phyloP scores from a whole-genome alignment of 1,140 invertebrate genomes.

The Leptinotarsa texana region DNA sequence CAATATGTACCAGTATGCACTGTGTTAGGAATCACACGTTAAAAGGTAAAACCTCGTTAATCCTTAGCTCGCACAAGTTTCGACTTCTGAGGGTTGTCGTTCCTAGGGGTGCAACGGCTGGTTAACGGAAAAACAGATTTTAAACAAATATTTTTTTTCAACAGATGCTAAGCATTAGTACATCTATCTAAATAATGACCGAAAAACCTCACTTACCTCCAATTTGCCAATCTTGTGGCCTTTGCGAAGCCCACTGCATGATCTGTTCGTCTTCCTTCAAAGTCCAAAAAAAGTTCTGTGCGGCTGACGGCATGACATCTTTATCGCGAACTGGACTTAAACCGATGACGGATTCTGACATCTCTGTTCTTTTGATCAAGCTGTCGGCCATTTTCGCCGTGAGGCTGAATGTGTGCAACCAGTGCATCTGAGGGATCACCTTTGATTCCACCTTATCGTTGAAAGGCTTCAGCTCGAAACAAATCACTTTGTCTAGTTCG shows the following conservation, averaged over 20 bases:
- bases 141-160: too few relatives aligned
- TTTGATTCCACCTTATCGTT: slow-evolving; percentile 51
- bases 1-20: too few relatives aligned
- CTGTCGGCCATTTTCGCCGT: slow-evolving; percentile 62
- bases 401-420: slow-evolving; percentile 63
- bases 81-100: too few relatives aligned
- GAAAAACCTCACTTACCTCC: slow-evolving; percentile 61
- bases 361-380: slow-evolving; percentile 58
- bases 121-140: too few relatives aligned
- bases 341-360: slow-evolving; percentile 58
- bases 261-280: slow-evolving; percentile 66
- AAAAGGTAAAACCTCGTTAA: too few relatives aligned
- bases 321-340: slow-evolving; percentile 37
- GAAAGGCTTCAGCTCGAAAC: slow-evolving; percentile 57
- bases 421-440: slow-evolving; percentile 62
- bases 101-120: too few relatives aligned
- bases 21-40: too few relatives aligned
- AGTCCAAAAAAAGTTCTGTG: slow-evolving; percentile 61
- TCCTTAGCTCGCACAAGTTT: too few relatives aligned
- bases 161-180: too few relatives aligned
- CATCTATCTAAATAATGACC: too few relatives aligned
- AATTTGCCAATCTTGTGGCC: slow-evolving; percentile 70
- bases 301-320: slow-evolving; percentile 51
- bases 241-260: slow-evolving; percentile 66
- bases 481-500: slow-evolving; percentile 62